A percentile compares a stretch with the other conserved stretches of the same genome.
Evolutionary conservation across 1,140 invertebrate species (phyloP).

Genomic region (Andricus grossulariae): DNA sequence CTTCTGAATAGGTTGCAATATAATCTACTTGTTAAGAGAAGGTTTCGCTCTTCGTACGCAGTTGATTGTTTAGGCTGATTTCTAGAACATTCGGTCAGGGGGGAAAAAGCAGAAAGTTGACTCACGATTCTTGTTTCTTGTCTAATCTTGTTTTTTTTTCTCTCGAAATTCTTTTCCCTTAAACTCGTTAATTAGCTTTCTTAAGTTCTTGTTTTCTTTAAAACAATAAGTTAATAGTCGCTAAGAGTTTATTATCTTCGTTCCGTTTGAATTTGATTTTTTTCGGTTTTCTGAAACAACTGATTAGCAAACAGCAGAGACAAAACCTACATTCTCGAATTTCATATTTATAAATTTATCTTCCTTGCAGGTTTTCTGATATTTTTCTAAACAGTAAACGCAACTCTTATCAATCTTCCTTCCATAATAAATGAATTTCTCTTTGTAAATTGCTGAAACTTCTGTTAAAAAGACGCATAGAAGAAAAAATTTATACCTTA

Average conservation of each 20-base stretch:
- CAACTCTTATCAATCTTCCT: background rate
- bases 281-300: background rate
- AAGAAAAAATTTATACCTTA: background rate
- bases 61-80: background rate
- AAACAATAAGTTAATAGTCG: background rate
- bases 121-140: background rate
- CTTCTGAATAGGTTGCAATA: too few relatives aligned
- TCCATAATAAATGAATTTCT: background rate
- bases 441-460: conserved; percentile 1
- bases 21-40: too few relatives aligned
- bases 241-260: background rate
- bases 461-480: background rate
- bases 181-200: too few relatives aligned
- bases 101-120: background rate
- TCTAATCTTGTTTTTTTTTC: too few relatives aligned
- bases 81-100: background rate
- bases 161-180: too few relatives aligned
- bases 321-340: too few relatives aligned
- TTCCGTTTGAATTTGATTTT: background rate
- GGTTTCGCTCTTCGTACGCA: too few relatives aligned
- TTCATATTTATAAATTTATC: too few relatives aligned
- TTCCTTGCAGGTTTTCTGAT: background rate
- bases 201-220: background rate
- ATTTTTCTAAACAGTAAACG: background rate
- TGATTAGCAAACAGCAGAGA: too few relatives aligned